These are phyloP conservation scores for Lacerta bilineata DNA, from an alignment of 2,797 vertebrate species.

Conservation along the genomic window DNA sequence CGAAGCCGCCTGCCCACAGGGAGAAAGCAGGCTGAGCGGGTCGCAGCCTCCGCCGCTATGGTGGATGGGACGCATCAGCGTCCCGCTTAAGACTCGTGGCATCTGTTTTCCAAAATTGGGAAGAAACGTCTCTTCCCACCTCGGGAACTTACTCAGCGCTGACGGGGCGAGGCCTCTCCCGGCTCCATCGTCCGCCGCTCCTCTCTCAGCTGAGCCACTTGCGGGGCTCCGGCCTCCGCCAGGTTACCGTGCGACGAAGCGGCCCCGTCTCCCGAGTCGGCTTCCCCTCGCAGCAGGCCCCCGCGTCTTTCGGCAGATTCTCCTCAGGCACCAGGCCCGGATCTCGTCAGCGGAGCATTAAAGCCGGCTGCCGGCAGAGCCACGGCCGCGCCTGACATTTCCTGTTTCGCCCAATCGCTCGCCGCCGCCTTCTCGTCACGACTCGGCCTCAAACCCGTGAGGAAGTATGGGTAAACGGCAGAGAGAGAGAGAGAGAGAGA, in stretches of 20 bases:
- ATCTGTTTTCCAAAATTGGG: no score
- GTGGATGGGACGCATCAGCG: no score
- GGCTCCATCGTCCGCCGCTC: accelerated
- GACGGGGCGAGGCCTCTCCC: not conserved
- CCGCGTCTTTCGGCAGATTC: not conserved
- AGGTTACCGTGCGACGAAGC: no score
- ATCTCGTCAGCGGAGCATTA: not conserved
- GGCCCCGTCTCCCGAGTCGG: not conserved
- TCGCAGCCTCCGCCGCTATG: no score
- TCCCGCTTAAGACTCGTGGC: no score
- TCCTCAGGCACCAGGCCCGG: not conserved
- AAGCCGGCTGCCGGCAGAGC: not conserved
- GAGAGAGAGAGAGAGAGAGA: no score
- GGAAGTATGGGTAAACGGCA: constrained; percentile 9
- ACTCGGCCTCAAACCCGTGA: not conserved
- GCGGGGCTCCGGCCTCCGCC: not conserved
- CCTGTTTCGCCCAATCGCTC: constrained; percentile 16
- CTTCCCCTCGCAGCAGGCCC: not conserved
- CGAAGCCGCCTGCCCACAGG: no score
- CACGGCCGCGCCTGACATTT: not conserved
- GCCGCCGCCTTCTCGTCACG: not conserved
- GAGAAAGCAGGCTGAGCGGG: no score
- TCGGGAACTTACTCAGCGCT: not conserved
- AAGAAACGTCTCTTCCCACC: no score
- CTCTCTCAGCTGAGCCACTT: not conserved